Percentiles rank a stretch among this genome's conserved stretches.
Conservation (phyloP, 2,113 vertebrate species). For the Zapornia atra region DNA sequence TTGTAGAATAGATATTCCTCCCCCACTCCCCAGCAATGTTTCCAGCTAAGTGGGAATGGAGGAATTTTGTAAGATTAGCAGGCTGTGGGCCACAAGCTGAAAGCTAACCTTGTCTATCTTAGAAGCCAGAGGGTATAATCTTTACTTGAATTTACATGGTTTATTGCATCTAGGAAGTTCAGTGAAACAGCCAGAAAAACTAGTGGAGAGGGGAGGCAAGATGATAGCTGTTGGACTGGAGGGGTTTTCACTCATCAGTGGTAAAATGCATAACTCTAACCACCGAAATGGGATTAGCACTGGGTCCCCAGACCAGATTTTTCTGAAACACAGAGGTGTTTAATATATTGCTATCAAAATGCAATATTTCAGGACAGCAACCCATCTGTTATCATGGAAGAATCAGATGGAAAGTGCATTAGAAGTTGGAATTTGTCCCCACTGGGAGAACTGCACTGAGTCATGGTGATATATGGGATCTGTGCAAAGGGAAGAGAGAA, state of each 20-base stretch:
- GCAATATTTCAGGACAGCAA: not conserved
- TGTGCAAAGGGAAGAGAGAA: conserved; percentile 9
- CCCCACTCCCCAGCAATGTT: not conserved
- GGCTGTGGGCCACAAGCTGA: not conserved
- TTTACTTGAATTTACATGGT: conserved; percentile 69
- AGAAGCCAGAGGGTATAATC: conserved; percentile 39
- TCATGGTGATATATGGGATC: conserved; percentile 59
- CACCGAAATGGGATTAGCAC: conserved; percentile 9
- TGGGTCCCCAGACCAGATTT: conserved; percentile 17
- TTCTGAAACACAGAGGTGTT: not conserved
- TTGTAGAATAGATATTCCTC: not conserved
- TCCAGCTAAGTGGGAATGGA: conserved; percentile 52
- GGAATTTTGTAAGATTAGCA: conserved; percentile 41
- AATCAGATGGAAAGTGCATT: conserved; percentile 41
- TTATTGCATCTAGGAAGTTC: conserved; percentile 15
- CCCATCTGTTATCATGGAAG: conserved; percentile 29
- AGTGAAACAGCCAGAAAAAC: not conserved
- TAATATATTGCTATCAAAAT: conserved; percentile 23
- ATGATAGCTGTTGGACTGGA: not conserved
- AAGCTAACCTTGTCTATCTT: conserved; percentile 28
- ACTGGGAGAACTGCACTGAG: conserved; percentile 37
- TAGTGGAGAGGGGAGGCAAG: not conserved
- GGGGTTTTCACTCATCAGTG: not conserved
- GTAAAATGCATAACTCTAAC: not conserved
- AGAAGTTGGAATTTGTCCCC: conserved; percentile 54